phyloP scores from a whole-genome alignment of 2,888 invertebrate genomes.

The Pegoplata infirma region DNA sequence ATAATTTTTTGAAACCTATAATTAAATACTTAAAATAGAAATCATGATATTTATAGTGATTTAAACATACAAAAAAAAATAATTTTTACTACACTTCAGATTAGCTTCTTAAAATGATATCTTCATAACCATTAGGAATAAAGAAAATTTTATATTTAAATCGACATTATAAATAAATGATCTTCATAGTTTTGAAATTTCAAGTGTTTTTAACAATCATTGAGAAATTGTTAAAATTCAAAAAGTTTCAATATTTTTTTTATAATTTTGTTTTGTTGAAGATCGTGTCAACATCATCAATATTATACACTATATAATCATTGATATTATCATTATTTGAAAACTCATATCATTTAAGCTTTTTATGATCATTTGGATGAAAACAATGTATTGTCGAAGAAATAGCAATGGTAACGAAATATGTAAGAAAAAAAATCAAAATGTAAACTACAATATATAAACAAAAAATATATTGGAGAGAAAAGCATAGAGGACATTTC shows the following conservation, averaged over 20 bases:
- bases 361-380: slow-evolving; percentile 53
- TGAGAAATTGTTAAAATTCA: neutral
- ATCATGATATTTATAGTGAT: slow-evolving; percentile 2
- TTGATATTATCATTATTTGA: slow-evolving; percentile 55
- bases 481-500: too few species aligned
- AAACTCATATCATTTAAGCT: slow-evolving; percentile 53
- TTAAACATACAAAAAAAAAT: neutral
- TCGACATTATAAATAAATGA: neutral
- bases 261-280: slow-evolving; percentile 28
- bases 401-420: too few species aligned
- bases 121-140: slow-evolving; percentile 12
- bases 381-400: too few species aligned
- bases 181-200: neutral
- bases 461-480: too few species aligned
- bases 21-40: slow-evolving; percentile 30
- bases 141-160: neutral
- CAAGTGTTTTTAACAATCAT: neutral
- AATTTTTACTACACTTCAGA: slow-evolving; percentile 12
- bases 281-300: slow-evolving; percentile 60
- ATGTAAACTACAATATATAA: slow-evolving; percentile 35
- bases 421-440: too few species aligned
- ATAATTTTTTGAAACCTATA: slow-evolving; percentile 26
- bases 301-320: slow-evolving; percentile 49
- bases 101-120: slow-evolving; percentile 35
- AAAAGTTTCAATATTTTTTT: neutral